Evolutionary conservation across 2,113 vertebrate species (phyloP).

Genomic region (Mustelus asterias): DNA sequence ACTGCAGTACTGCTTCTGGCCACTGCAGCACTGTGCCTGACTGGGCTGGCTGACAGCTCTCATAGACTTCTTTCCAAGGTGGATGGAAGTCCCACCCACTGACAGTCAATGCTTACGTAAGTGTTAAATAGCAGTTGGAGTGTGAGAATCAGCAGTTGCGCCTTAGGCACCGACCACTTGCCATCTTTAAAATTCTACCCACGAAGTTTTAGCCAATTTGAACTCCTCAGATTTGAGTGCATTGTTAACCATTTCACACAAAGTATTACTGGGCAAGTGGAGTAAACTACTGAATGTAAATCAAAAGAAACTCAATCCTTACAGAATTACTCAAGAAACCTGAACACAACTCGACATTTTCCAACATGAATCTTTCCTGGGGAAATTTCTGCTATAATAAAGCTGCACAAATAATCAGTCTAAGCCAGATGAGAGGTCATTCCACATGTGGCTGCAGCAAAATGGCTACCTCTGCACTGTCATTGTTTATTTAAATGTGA

Average conservation of each 20-base stretch:
- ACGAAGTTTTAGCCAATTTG: background rate
- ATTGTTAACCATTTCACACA: background rate
- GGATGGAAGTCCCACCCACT: too few species aligned
- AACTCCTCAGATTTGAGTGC: background rate
- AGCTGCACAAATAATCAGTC: background rate
- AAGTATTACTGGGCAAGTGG: background rate
- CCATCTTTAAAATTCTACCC: too few species aligned
- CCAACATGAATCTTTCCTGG: background rate
- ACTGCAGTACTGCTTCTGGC: too few species aligned
- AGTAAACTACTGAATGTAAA: background rate
- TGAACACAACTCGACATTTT: background rate
- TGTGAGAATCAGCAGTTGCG: too few species aligned
- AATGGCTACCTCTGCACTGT: background rate
- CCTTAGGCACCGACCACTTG: too few species aligned
- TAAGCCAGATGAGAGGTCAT: background rate
- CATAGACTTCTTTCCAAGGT: too few species aligned
- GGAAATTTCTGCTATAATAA: background rate
- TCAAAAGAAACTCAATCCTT: background rate
- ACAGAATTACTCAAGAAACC: background rate
- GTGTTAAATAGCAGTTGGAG: too few species aligned
- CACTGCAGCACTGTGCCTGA: too few species aligned
- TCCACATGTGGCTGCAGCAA: background rate
- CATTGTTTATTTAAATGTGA: background rate
- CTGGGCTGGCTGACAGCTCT: too few species aligned
- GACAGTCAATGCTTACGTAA: too few species aligned